Evolutionary conservation across 2,888 invertebrate species (phyloP), one percentile per base, ranked within the genome.

Genomic region (Netelia fuscicornis): DNA sequence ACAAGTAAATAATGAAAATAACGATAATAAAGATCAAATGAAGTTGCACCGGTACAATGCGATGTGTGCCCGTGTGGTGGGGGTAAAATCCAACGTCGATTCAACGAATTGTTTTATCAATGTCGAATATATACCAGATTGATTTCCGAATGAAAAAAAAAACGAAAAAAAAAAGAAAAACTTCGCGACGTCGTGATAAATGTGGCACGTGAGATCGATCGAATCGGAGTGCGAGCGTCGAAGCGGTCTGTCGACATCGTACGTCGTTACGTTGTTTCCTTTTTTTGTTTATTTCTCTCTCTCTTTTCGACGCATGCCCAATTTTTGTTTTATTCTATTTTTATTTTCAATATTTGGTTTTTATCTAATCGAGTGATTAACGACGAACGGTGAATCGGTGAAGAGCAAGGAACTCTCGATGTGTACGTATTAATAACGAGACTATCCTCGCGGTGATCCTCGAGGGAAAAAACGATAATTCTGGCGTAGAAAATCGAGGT

Each of bases 71-170:
- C 30, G 30, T 30, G 44, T 67, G 42, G 20, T 42, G 17, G 37
- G 42, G 58, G 17, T 20, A n/a, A 56, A 30, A 30, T 30, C 54
- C 44, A 44, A 44, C 42, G 54, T 65, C 30, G 9, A 42, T 52
- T 10, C 2, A 54, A 30, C 30, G 13, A 13, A 65, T 64, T 37
- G 75, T 52, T 65, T 65, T 54, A 54, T 75, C 75, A 20, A 75
- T 65, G 64, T 48, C 20, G 52, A 54, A 75, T 65, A 20, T 54
- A 65, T 30, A 20, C 42, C 52, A 9, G 52, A 64, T 75, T 11
- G 54, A 54, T 54, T 17, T 52, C 2, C 20, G 37, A 75, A 54
- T 17, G 13, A 54, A 75, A 30, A 52, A 48, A 30, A 62, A 17
- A 17, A 17, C 17, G 60, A 48, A 8, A 13, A 48, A 48, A 48